Conservation (phyloP, 2,888 invertebrate genomes). For the Melangyna quadrimaculata region DNA sequence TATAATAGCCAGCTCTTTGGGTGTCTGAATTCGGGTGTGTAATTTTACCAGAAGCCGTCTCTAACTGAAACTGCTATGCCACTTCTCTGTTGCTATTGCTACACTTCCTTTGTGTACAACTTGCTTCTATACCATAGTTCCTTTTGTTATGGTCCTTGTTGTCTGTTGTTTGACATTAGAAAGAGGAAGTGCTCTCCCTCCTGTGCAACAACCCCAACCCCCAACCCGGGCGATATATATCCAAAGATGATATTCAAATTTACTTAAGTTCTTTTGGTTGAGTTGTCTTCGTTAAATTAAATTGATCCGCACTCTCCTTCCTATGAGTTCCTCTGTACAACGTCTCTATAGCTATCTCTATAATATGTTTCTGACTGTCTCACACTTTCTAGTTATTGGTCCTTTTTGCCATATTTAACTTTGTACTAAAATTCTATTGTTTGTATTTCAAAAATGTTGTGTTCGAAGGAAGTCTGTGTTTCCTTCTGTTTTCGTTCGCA, state of each 20-base stretch:
- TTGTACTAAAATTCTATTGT: constrained; percentile 51
- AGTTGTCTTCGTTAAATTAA: constrained; percentile 52
- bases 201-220: neutral
- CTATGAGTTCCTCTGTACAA: neutral
- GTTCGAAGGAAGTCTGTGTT: constrained; percentile 41
- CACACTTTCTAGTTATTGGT: neutral
- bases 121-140: neutral
- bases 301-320: constrained; percentile 26
- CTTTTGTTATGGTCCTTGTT: constrained; percentile 14
- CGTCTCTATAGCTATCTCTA: neutral
- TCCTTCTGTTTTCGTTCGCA: constrained; percentile 49
- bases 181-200: constrained; percentile 30
- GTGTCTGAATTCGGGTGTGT: neutral
- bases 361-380: neutral
- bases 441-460: constrained; percentile 49
- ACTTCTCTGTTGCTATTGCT: neutral
- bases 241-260: constrained; percentile 65
- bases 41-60: neutral
- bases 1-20: neutral
- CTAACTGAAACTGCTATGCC: neutral
- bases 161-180: constrained; percentile 48
- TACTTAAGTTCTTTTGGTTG: constrained; percentile 58
- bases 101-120: constrained; percentile 13
- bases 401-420: constrained; percentile 46
- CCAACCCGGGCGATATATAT: constrained; percentile 19